Evolutionary conservation across 2,888 invertebrate genomes (phyloP).

Genomic region (Heliothis peltigera): DNA sequence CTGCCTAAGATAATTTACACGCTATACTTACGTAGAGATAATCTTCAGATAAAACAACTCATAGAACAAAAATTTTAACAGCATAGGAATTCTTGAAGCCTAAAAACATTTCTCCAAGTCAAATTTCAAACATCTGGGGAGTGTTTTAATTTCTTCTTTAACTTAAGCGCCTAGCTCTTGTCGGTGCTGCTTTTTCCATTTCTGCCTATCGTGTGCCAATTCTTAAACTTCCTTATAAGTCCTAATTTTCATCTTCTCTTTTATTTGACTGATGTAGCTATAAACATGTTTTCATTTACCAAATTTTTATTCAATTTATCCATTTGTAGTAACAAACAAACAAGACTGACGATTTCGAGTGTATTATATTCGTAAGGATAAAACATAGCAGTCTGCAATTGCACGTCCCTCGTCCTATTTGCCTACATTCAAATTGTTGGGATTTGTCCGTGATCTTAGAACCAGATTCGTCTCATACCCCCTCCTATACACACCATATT

Average conservation of each 20-base stretch:
- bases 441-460: constrained; percentile 83
- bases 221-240: no score
- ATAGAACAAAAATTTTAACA: constrained; percentile 7
- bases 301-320: background rate
- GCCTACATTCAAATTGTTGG: constrained; percentile 78
- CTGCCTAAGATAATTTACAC: constrained; percentile 18
- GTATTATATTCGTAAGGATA: background rate
- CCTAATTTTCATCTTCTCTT: no score
- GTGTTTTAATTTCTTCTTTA: no score
- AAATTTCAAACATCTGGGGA: no score
- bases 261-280: no score
- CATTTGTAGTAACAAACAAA: background rate
- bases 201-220: no score
- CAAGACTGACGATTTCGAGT: background rate
- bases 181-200: no score
- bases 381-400: constrained; percentile 51
- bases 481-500: constrained; percentile 41
- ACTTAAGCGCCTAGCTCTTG: no score
- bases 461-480: constrained; percentile 64
- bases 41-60: constrained; percentile 23
- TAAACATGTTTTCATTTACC: no score
- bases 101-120: background rate
- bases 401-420: constrained; percentile 74
- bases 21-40: constrained; percentile 30
- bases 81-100: constrained; percentile 7